Percentiles rank a stretch among this genome's conserved stretches.
Evolutionary conservation across 2,888 invertebrate species (phyloP).

Genomic region (Syrista parreyssii): DNA sequence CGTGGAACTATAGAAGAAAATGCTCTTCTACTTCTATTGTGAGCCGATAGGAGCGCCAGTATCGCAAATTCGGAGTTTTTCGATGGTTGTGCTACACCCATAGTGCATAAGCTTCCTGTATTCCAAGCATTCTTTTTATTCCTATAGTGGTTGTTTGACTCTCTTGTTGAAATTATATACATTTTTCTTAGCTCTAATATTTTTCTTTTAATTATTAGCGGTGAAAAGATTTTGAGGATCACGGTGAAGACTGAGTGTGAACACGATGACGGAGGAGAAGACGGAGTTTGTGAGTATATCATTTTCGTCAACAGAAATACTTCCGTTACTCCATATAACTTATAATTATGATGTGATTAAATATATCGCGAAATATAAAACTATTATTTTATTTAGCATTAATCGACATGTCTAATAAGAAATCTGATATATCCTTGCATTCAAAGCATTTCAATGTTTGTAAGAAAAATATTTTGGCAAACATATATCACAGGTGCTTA

Average conservation of each 20-base stretch:
- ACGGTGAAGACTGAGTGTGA: background rate
- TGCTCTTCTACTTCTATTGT: too few relatives aligned
- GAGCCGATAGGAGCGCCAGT: too few relatives aligned
- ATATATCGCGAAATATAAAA: background rate
- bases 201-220: background rate
- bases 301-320: background rate
- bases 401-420: background rate
- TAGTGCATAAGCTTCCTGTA: background rate
- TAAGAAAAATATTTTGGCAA: background rate
- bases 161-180: background rate
- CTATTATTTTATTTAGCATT: background rate
- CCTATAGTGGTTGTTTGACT: background rate
- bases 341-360: background rate
- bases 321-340: slow-evolving; percentile 19
- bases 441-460: background rate
- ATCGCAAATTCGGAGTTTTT: too few relatives aligned
- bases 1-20: too few relatives aligned
- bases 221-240: background rate
- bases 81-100: background rate
- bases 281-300: slow-evolving; percentile 49
- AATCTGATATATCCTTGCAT: background rate
- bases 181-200: background rate
- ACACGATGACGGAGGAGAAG: slow-evolving; percentile 48
- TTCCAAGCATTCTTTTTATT: background rate
- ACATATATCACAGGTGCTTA: background rate